Evolutionary conservation across 2,797 vertebrate species (phyloP), one percentile per base, ranked within the genome.

Genomic region (Chelon auratus): DNA sequence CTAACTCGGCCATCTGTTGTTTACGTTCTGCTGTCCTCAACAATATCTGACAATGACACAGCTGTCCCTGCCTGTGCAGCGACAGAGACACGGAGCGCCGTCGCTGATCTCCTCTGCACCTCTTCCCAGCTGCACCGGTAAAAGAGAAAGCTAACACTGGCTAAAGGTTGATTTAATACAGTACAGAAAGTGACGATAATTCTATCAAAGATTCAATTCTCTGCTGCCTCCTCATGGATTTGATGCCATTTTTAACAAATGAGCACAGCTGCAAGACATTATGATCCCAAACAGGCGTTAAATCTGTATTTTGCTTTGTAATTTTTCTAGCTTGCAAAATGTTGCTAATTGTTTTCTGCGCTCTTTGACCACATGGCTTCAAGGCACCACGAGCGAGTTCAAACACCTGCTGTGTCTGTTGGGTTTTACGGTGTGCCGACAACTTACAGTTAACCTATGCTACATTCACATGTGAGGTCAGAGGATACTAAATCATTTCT

Each of bases 1-100:
- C 33, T 43, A 78, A 72, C 77, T 55, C 55, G 48, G 45, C 83
- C 89, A 90, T 87, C 89, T 93, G 92, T 77, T 91, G 85, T 89
- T 91, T 90, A 85, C 72, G 65, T 68, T 65, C 71, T 48, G 81
- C 75, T 84, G 83, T 78, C 85, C 83, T 82, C 79, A 63, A 84
- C 70, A 70, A 79, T 80, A 84, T 87, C 81, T 78, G 80, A 88
- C 85, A 89, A 75, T 79, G 78, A 84, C 83, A 81, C 81, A 79
- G 68, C 82, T 79, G 86, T 53, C 68, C 45, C 69, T 20, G 68
- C 30, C 51, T 51, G 77, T 47, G 74, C 62, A 39, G 47, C 42
- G 69, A 78, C 54, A 67, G 69, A 51, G 56, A 68, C 66, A 65
- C 53, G 0, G 52, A 18, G 53, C 4, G 0, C 68, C 17, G 72